Evolutionary conservation across 2,888 invertebrate species (phyloP).

Genomic region (Macrosoma leucophasiata): DNA sequence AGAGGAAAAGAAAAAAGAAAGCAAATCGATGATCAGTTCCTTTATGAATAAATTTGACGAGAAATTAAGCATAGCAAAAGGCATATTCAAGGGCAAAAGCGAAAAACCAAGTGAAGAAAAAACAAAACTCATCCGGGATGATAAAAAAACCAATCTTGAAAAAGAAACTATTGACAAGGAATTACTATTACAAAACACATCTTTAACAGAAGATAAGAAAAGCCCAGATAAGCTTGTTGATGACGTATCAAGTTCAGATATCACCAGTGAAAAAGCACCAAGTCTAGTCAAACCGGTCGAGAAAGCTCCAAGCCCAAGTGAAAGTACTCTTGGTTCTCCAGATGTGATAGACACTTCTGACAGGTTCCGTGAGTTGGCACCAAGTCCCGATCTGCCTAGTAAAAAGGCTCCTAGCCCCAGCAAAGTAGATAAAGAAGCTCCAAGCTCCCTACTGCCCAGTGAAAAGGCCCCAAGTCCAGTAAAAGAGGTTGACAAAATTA

Average conservation of each 20-base stretch:
- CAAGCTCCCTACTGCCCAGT: too few species aligned
- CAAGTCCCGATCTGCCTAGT: too few species aligned
- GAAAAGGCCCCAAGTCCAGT: background rate
- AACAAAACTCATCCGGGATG: background rate
- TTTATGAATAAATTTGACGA: constrained; percentile 40
- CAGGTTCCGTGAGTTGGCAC: too few species aligned
- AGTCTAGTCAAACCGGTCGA: background rate
- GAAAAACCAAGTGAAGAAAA: constrained; percentile 11
- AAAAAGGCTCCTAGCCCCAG: too few species aligned
- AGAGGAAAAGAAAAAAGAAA: constrained; percentile 31
- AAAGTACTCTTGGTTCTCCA: background rate
- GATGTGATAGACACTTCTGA: too few species aligned
- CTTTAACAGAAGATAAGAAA: constrained; percentile 1
- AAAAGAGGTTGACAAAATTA: too few species aligned
- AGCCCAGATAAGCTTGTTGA: background rate
- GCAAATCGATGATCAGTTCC: constrained; percentile 33
- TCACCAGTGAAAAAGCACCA: background rate
- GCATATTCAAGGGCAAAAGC: constrained; percentile 30
- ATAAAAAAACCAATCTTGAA: background rate
- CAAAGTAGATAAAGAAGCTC: too few species aligned
- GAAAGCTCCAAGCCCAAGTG: constrained; percentile 1
- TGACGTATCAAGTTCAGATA: constrained; percentile 1
- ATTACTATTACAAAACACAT: background rate
- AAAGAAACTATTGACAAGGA: background rate
- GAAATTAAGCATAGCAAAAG: constrained; percentile 39